Base-by-base conservation (phyloP, 2,113 vertebrate genomes). In the Gymnorhina tibicen region DNA sequence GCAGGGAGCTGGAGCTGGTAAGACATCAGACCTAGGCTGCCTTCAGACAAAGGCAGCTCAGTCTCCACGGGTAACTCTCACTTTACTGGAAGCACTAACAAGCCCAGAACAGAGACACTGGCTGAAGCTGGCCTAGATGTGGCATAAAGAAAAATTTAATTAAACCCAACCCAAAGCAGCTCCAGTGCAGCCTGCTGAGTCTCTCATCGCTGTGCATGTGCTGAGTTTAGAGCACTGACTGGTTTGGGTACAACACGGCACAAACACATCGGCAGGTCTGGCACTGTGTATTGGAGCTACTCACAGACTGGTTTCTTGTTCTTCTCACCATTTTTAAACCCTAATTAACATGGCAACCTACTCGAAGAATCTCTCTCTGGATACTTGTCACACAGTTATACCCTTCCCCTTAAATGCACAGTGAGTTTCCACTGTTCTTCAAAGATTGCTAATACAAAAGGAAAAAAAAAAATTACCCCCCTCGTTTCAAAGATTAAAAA, bases 21-120 rank as follows among this genome's bases (percentile, higher is more conserved):
- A 78, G 62, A 46, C 49, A 85, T 9, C 53, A 62, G 53, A 64
- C 28, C 62, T 76, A 56, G 60, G 32, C 66, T 73, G 53, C 47
- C 68, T 79, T 68, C 53, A 81, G 69, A 78, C 64, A 82, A 89
- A 89, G 56, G 69, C 77, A 91, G 87, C 56, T 50, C 74, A 82
- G 87, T 47, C 77, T 87, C 85, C 62, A 69, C 0, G 1, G 56
- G 24, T 56, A 85, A 63, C 53, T 42, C 24, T 27, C 47, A 33
- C 52, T 93, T 80, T 12, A 82, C 49, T 90, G 87, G 81, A 95
- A 96, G 56, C 58, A 75, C 50, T 75, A 64, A 49, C n/a, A 53
- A 87, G 67, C 41, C 62, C 58, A 46, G 41, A 91, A 85, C 19
- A 85, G 60, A 6, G 2, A 64, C 37, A 76, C 53, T 30, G 63